Percentiles rank a stretch among this genome's conserved stretches.
phyloP scores from a whole-genome alignment of 2,797 vertebrate species.

The Sternotherus odoratus region DNA sequence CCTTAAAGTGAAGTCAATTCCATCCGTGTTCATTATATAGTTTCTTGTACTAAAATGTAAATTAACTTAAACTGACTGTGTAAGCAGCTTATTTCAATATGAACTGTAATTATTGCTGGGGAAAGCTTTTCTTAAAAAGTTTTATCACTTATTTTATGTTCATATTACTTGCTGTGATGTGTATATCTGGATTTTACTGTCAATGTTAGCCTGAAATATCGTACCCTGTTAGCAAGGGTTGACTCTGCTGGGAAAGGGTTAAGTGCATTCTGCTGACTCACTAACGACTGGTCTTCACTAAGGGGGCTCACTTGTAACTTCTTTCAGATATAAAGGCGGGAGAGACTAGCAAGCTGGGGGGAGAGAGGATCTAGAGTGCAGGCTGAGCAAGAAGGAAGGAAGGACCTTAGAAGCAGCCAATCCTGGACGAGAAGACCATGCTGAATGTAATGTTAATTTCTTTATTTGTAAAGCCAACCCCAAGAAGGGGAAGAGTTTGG shows the following conservation, averaged over 20 bases:
- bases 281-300: no score
- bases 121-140: conserved; percentile 55
- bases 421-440: background rate
- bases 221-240: rapidly evolving
- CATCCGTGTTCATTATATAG: background rate
- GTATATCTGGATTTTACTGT: conserved; percentile 45
- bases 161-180: conserved; percentile 39
- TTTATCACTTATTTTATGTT: conserved; percentile 52
- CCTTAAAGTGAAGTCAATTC: background rate
- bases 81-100: conserved; percentile 57
- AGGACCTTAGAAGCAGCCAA: background rate
- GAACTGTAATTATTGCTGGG: conserved; percentile 46
- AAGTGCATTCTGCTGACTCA: rapidly evolving
- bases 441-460: background rate
- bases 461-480: background rate
- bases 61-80: conserved; percentile 1
- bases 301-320: background rate
- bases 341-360: background rate
- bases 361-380: background rate
- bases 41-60: conserved; percentile 47
- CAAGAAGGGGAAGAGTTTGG: background rate
- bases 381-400: background rate
- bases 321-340: background rate
- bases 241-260: background rate
- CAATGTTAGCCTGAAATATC: background rate